Percentiles rank a stretch among this genome's conserved stretches.
Evolutionary conservation across 2,797 vertebrate genomes (phyloP).

Genomic region (Dermochelys coriacea): DNA sequence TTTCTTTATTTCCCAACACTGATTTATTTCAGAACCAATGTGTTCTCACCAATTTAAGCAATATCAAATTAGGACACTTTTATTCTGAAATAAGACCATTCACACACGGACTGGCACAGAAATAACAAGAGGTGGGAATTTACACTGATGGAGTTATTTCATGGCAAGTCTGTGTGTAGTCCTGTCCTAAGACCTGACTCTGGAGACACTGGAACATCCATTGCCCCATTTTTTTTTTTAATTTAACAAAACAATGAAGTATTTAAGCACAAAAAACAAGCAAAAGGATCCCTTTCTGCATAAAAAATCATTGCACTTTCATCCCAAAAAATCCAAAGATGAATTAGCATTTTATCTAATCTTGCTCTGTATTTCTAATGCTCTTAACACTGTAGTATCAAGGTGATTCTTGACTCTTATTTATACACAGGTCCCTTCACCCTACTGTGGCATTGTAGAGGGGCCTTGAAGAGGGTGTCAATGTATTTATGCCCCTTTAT

Average conservation of each 20-base stretch:
- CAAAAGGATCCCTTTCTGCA: not conserved
- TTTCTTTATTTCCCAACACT: not conserved
- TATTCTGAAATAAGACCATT: not conserved
- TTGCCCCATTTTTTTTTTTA: not conserved
- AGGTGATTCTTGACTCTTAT: not conserved
- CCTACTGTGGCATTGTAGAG: not conserved
- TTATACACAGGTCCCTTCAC: not conserved
- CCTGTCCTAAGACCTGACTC: not conserved
- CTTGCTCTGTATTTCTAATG: constrained; percentile 9
- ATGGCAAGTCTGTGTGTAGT: not conserved
- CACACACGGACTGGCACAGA: not conserved
- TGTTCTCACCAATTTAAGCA: not conserved
- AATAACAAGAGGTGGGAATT: not conserved
- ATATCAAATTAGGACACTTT: not conserved
- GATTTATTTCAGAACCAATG: not conserved
- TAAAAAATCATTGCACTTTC: not conserved
- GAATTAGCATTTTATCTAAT: constrained; percentile 42
- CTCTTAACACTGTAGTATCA: not conserved
- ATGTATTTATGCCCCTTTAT: constrained; percentile 31
- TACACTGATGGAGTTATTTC: not conserved
- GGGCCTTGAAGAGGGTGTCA: constrained; percentile 18
- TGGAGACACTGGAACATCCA: not conserved
- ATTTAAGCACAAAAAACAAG: constrained; percentile 2
- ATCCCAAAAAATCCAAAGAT: constrained; percentile 58
- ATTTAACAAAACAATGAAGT: not conserved